Evolutionary conservation across 2,888 invertebrate species (phyloP), one percentile per base, ranked within the genome.

Genomic region (Orthonychiurus folsomi): DNA sequence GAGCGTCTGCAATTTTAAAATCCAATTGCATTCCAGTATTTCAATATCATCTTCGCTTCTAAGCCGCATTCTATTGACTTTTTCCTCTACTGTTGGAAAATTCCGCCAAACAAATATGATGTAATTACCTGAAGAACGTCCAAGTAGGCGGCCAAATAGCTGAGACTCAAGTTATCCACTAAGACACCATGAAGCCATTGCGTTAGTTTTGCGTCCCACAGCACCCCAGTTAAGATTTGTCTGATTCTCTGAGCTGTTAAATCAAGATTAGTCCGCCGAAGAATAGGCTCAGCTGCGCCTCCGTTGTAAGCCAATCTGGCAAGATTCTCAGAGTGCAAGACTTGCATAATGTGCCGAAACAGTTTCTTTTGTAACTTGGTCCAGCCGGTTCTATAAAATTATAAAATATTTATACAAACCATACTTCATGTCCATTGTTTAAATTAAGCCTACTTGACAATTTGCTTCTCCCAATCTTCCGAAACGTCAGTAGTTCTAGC

Each of bases 171-270:
- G 73, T 83, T 79, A 66, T 89, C 87, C 69, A 88, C 80, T 5
- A 90, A 76, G 12, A 86, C 76, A 52, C 81, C 79, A 76, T 91
- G 89, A 37, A 91, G 76, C 91, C 91, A 91, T 70, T 88, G 87
- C 0, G 84, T 82, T 25, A 86, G 77, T 68, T 84, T 83, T 25
- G 81, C 76, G 71, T 89, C 87, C 89, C 89, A 90, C n/a, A 81
- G 79, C 12, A 86, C 80, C 2, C 83, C 81, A 0, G 86, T 84
- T 66, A 89, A 78, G n/a, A 85, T 79, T 68, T 84, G 83, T 47
- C 89, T 80, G 68, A 88, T 79, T 62, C 84, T 79, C 66, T 83
- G 80, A 0, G 85, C 83, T 1, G 88, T 84, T 70, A 84, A 86
- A 73, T 89, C 88, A 1, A 88, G 80, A n/a, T 84, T 80, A 1